Conservation (phyloP, 2,888 invertebrate species). For the Parnassius orleans region DNA sequence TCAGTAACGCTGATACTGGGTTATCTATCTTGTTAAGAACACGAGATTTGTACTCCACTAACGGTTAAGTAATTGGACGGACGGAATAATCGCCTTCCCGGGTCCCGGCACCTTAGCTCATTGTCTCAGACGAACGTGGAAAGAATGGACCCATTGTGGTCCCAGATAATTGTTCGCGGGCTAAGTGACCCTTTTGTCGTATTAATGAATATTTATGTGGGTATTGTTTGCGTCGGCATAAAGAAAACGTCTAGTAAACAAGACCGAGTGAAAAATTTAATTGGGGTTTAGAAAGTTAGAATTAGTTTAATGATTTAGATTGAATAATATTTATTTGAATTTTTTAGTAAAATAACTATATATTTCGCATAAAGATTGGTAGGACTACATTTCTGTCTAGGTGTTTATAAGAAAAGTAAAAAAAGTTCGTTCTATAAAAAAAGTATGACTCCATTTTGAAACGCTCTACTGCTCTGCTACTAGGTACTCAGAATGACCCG, state of each 20-base stretch:
- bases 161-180: constrained; percentile 16
- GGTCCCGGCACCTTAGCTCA: constrained; percentile 1
- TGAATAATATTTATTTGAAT: no score
- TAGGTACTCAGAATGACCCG: background rate
- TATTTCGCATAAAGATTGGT: no score
- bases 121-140: constrained; percentile 17
- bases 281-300: no score
- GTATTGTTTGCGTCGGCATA: constrained; percentile 7
- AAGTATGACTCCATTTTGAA: background rate
- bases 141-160: constrained; percentile 20
- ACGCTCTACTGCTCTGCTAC: background rate
- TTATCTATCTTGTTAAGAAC: no score
- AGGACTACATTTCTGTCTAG: no score
- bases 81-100: background rate
- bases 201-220: constrained; percentile 25
- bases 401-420: no score
- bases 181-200: constrained; percentile 14
- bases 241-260: background rate
- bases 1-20: no score
- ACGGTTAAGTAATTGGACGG: background rate
- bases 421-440: no score
- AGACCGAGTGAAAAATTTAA: background rate
- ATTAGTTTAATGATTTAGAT: no score
- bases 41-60: background rate
- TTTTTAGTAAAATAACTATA: no score